Base-by-base conservation (phyloP, 2,888 invertebrate species). In the Tipula lateralis region DNA sequence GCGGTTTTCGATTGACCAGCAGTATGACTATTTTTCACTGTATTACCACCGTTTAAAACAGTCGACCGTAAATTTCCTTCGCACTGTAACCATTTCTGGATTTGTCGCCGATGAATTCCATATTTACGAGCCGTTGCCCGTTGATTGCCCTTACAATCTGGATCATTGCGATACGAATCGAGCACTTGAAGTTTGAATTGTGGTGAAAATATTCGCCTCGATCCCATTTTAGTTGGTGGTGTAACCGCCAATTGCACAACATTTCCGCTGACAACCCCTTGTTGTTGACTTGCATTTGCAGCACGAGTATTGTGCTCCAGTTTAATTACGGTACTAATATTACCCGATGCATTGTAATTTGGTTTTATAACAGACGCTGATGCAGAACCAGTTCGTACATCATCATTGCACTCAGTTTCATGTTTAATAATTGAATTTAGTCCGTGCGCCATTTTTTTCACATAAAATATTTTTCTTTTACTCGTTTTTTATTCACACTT, bases 41-140 rank as follows among this genome's bases (percentile, higher is more conserved):
- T 88, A 86, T 90, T 90, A 85, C 88, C 87, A 84, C 87, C 89
- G 87, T 92, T 92, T 84, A 91, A 91, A 86, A 96, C 94, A 87
- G 94, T 94, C 86, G 94, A 95, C 87, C 96, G 92, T 86, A 96
- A 91, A 89, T 94, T 94, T 86, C 93, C 93, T 90, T 96, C 96
- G 88, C 95, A 95, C 91, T 96, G 96, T 86, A 97, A 91, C 96
- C 96, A 97, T 92, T 97, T 96, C 91, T 97, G 96, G 87, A 97
- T 96, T 90, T 97, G 96, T 85, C 96, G 93, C 85, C 96, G 92
- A 89, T 97, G 96, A 86, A 97, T 96, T 85, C 96, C 95, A 90
- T 96, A 97, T 90, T 97, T 97, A 88, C 96, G 93, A 85, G 96
- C 96, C 19, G 96, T 97, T 2, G 96, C 96, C 84, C 96, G 92